Evolutionary conservation across 2,797 vertebrate genomes (phyloP).

Genomic region (Menidia menidia): DNA sequence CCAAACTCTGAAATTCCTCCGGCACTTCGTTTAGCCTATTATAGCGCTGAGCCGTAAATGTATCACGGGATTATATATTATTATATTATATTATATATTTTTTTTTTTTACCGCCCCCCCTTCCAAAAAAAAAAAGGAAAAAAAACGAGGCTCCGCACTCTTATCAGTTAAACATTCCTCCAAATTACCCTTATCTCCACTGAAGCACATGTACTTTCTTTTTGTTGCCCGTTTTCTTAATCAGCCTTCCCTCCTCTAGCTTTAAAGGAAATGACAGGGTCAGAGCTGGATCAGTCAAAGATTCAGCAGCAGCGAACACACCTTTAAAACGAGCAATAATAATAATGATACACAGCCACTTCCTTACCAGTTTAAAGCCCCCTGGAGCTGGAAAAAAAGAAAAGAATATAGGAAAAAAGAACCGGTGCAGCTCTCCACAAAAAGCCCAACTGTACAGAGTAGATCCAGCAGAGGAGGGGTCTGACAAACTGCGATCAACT

Average conservation of each 20-base stretch:
- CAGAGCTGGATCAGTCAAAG: slow-evolving; percentile 19
- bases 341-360: slow-evolving; percentile 62
- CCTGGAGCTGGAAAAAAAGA: slow-evolving; percentile 23
- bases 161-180: slow-evolving; percentile 57
- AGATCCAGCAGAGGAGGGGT: slow-evolving; percentile 50
- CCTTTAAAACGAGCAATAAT: slow-evolving; percentile 61
- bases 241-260: slow-evolving; percentile 21
- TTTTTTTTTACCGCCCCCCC: neutral
- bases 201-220: slow-evolving; percentile 45
- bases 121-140: neutral
- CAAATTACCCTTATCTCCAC: slow-evolving; percentile 55
- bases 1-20: neutral
- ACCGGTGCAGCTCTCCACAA: slow-evolving; percentile 53
- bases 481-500: slow-evolving; percentile 51
- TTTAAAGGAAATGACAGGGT: slow-evolving; percentile 42
- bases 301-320: slow-evolving; percentile 35
- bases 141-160: slow-evolving; percentile 21
- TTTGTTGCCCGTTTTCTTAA: slow-evolving; percentile 30
- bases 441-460: slow-evolving; percentile 32
- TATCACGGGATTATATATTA: slow-evolving; percentile 10
- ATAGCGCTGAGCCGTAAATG: neutral
- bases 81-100: too few relatives aligned
- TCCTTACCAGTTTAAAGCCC: slow-evolving; percentile 75
- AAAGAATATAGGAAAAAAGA: neutral
- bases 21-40: neutral